Evolutionary conservation across 2,888 invertebrate species (phyloP), one percentile per base, ranked within the genome.

Genomic region (Cenopis cana): DNA sequence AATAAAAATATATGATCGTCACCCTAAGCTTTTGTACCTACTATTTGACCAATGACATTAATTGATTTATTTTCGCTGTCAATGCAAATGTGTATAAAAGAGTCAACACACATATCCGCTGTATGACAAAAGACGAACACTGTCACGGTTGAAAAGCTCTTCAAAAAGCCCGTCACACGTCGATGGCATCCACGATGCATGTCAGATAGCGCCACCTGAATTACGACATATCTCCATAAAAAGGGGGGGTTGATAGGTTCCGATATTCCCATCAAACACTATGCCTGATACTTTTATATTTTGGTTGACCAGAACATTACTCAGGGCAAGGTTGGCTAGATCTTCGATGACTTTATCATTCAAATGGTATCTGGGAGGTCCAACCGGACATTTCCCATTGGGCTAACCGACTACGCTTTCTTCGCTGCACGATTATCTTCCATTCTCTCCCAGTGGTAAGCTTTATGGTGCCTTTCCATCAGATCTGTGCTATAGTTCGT

Each of bases 191-290:
- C 50, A 11, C 64, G 36, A 38, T 18, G 52, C 64, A 18, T 54
- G 64, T 54, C 64, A 64, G 52, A 52, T 62, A 54, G 64, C 64
- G 64, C 64, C 64, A 64, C 36, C 50, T 20, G 61, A 61, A 50
- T 62, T 61, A 61, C 49, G 29, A 61, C 12, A 18, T 49, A 14
- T 20, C 50, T 50, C 11, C 18, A 62, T 50, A 52, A 33, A 33
- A 33, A 36, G n/a, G 12, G 60, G 54, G 36, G 33, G 12, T 33
- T 18, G 50, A 62, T 9, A 50, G 14, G 33, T 50, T 18, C 38
- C 18, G 12, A 29, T 20, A 18, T 50, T 18, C 38, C 18, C 18
- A 29, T 20, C 52, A 54, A 54, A 14, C 5, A 52, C 33, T 33
- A 33, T 8, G 33, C 29, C 29, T 29, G 29, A 4, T 29, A 29